Evolutionary conservation across 2,797 vertebrate genomes (phyloP), one percentile per base, ranked within the genome.

Genomic region (Gephyroberyx darwinii): DNA sequence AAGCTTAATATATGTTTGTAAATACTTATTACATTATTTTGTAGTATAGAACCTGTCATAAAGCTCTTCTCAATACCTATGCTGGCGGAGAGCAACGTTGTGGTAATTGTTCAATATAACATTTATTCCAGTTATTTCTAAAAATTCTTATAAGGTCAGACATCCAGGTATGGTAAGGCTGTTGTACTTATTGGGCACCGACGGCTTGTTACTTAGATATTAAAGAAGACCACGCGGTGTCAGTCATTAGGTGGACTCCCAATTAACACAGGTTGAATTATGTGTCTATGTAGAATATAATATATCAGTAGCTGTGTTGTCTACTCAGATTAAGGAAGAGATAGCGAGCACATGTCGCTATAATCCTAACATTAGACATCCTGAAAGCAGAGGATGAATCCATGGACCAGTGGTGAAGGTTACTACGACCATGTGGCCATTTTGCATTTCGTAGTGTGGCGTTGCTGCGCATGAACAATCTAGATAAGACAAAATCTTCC

Each of bases 391-490:
- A 45, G 75, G 77, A 85, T 87, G 81, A 68, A 80, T 72, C 72
- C 75, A 52, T 75, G 65, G 77, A 86, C 61, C 85, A 59, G 71
- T 80, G 83, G 80, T 91, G 87, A 91, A 92, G 90, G 88, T 91
- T 91, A 90, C 89, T 91, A 92, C 83, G 82, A 91, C 90, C 91
- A 92, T 93, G 91, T 93, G 91, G 91, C 90, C 91, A 89, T 92
- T 93, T 93, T 91, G 87, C 90, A 88, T 92, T 90, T 85, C 16
- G 74, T 82, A 76, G 88, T 81, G 84, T 83, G 80, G 81, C 80
- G 84, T 88, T 65, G 83, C 74, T 86, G 86, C 82, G 82, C 77
- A 74, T 45, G 65, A 82, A 81, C 80, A 53, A 35, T 20, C 71
- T 0, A 12, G 71, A 77, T 62, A 70, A 73, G 54, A 52, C 62